These are phyloP conservation scores for Drosophila nikananu DNA, from an alignment of 1,140 invertebrate genomes.

Conservation along the genomic window DNA sequence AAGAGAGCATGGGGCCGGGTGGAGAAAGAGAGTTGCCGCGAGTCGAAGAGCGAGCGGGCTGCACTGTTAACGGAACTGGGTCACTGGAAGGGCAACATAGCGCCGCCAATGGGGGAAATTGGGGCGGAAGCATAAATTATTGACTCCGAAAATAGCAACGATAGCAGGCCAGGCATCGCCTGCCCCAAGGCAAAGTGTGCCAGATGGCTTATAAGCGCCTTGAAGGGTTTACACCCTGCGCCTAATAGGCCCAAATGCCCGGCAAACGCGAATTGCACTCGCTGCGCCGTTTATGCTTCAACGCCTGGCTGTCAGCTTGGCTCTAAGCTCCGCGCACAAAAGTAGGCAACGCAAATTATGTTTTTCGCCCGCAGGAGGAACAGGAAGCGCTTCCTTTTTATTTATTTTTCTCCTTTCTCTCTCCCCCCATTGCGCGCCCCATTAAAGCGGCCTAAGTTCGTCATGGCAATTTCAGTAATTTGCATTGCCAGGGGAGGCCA, in stretches of 20 bases:
- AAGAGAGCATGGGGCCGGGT: conserved; percentile 36
- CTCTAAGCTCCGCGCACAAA: conserved; percentile 13
- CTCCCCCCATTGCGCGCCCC: conserved; percentile 43
- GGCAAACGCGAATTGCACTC: conserved; percentile 70
- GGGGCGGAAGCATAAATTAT: conserved; percentile 70
- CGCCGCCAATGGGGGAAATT: conserved; percentile 20
- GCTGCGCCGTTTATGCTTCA: conserved; percentile 58
- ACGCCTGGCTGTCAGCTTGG: conserved; percentile 26
- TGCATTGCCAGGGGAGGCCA: conserved; percentile 24
- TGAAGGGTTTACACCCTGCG: conserved; percentile 30
- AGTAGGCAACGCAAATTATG: conserved; percentile 68
- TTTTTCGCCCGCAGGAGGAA: conserved; percentile 35
- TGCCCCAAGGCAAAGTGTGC: conserved; percentile 21
- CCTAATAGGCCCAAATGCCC: conserved; percentile 66
- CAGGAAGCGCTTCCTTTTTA: conserved; percentile 4
- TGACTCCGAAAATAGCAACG: conserved; percentile 70
- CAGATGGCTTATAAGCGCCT: conserved; percentile 29
- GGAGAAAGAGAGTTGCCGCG: conserved; percentile 15
- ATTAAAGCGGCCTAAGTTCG: conserved; percentile 71
- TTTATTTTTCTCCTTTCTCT: neutral
- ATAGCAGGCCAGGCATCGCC: neutral
- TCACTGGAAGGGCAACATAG: conserved; percentile 68
- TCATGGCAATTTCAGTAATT: conserved; percentile 65
- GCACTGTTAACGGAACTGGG: conserved; percentile 56
- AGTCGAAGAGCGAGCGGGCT: conserved; percentile 35